Evolutionary conservation across 2,888 invertebrate genomes (phyloP), one percentile per base, ranked within the genome.

Genomic region (Cephus spinipes): DNA sequence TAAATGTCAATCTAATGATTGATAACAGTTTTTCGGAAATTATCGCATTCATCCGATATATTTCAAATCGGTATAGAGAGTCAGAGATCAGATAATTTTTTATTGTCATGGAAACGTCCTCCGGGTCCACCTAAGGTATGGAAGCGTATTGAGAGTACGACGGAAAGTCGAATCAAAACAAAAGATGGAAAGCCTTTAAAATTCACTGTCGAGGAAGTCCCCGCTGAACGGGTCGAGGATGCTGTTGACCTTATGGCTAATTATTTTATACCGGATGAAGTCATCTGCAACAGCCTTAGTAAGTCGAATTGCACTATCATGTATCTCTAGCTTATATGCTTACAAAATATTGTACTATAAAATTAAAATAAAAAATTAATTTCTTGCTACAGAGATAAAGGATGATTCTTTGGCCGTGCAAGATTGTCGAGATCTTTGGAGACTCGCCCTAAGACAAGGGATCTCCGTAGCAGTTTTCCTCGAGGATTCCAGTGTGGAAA

Each of bases 401-500:
- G 78, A 88, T 15, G 87, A 91, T 73, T 79, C 83, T 33, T 78
- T 76, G 55, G 85, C 86, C 1, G 31, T 87, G 0, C 33, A 83
- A 11, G 88, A 88, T 32, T 84, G 90, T 32, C 82, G 82, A 1
- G 33, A 34, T 3, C 15, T 91, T 30, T 92, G 91, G 90, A 35
- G 12, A 3, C 68, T 84, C 0, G 34, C 85, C 15, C 68, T 92
- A n/a, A 78, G 85, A 12, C 85, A 91, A 78, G 89, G 89, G 68
- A 78, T 90, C 12, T 82, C 87, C 3, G 80, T 92, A 35, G 90
- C 85, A 11, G 92, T 92, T 40, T 91, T 91, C 73, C 85, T 87
- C 55, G 88, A 91, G 33, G 85, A 90, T 81, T 85, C 85, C 0
- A 79, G 84, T 1, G 86, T 87, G 32, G 88, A 87, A 4, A 86